Evolutionary conservation across 2,797 vertebrate species (phyloP).

Genomic region (Bufotes viridis): DNA sequence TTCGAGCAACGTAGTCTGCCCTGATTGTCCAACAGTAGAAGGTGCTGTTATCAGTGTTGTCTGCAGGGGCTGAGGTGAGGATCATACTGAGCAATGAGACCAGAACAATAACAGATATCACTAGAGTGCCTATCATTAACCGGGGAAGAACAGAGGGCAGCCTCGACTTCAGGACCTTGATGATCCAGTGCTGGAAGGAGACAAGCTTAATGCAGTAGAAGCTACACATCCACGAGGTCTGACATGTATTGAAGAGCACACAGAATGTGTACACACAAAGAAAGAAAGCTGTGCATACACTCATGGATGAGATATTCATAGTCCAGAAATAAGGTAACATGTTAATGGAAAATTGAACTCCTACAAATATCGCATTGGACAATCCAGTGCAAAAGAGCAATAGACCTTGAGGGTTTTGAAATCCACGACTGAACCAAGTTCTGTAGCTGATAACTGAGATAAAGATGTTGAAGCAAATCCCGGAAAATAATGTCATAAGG

Average conservation of each 20-base stretch:
- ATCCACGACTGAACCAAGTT: neutral
- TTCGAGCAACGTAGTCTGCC: neutral
- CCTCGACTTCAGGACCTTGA: constrained; percentile 62
- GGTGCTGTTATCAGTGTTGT: neutral
- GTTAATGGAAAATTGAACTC: neutral
- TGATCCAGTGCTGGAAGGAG: constrained; percentile 18
- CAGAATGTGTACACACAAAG: neutral
- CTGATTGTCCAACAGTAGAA: neutral
- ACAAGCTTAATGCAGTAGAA: neutral
- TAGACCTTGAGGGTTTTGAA: neutral
- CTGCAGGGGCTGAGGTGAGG: neutral
- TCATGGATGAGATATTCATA: neutral
- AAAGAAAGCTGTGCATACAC: neutral
- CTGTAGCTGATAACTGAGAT: neutral
- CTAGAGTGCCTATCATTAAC: neutral
- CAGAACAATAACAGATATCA: neutral
- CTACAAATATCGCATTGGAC: neutral
- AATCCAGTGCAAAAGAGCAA: neutral
- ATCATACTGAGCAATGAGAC: neutral
- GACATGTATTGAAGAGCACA: neutral
- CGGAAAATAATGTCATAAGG: neutral
- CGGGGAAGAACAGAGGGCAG: constrained; percentile 32
- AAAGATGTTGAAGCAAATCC: neutral
- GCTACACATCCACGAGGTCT: neutral
- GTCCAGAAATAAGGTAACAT: neutral